Evolutionary conservation across 2,888 invertebrate genomes (phyloP), one percentile per base, ranked within the genome.

Genomic region (Eueremaeus valkanovi): DNA sequence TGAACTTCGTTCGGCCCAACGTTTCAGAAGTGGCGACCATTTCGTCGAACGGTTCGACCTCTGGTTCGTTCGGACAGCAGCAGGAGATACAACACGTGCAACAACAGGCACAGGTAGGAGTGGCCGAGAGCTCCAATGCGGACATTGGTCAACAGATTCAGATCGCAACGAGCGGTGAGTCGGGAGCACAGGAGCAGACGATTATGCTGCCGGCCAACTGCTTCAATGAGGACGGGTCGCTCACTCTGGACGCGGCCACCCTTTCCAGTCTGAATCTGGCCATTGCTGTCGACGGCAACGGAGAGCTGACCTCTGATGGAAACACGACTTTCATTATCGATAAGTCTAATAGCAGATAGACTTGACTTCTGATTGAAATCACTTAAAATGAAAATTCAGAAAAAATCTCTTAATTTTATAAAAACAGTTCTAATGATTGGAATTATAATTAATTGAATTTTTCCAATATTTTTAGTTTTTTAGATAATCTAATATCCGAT

Each of bases 251-350:
- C 24, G 74, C 66, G 33, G 74, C 45, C n/a, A 74, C 74, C 0
- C 33, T 74, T 11, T 27, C 66, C 45, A 55, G 68, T 36, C 74
- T 74, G 6, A 74, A 74, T 45, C 42, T 74, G 42, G 74, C 42
- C 27, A 73, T 73, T 61, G 55, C 73, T 1, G 74, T 74, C 31
- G 74, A 74, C 31, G 74, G 68, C 36, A 68, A 66, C 45, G 74
- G 74, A 3, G 33, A 72, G 13, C 29, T 75, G n/a, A 68, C 74
- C 27, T 27, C 75, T 27, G 72, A 72, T 49, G 66, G 45, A 2
- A 72, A 72, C 58, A 75, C 75, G 3, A 74, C 74, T 36, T 74
- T 74, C 33, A 68, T 74, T 24, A 74, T 74, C 33, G 74, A 66
- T 49, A 49, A 45, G 9, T 66, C 74, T n/a, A 55, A 73, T 21